Evolutionary conservation across 2,113 vertebrate species (phyloP).

Genomic region (Naja naja): DNA sequence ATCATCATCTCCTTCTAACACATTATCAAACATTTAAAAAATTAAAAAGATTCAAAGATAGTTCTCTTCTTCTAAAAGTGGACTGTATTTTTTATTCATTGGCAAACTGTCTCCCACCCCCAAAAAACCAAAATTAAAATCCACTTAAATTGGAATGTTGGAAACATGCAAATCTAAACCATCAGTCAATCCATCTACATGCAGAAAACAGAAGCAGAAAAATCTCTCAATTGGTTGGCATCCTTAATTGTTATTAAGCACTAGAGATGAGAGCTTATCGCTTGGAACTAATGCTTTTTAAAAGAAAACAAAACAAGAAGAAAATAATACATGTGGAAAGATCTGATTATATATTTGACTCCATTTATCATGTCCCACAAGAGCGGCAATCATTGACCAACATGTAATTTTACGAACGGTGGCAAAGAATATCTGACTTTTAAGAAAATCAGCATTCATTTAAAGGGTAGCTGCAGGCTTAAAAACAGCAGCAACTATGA

Average conservation of each 20-base stretch:
- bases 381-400: neutral
- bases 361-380: neutral
- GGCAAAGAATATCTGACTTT: neutral
- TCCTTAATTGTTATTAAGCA: conserved; percentile 4
- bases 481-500: neutral
- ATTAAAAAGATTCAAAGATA: neutral
- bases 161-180: neutral
- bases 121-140: neutral
- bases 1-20: neutral
- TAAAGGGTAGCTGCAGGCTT: neutral
- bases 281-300: neutral
- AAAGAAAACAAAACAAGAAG: neutral
- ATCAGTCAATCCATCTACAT: neutral
- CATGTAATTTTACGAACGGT: neutral
- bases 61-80: neutral
- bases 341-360: neutral
- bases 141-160: neutral
- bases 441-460: neutral
- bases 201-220: neutral
- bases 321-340: neutral
- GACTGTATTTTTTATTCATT: neutral
- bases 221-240: neutral
- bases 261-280: neutral
- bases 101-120: neutral
- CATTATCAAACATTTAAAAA: neutral